Evolutionary conservation across 2,113 vertebrate genomes (phyloP).

Genomic region (Carassius carassius): DNA sequence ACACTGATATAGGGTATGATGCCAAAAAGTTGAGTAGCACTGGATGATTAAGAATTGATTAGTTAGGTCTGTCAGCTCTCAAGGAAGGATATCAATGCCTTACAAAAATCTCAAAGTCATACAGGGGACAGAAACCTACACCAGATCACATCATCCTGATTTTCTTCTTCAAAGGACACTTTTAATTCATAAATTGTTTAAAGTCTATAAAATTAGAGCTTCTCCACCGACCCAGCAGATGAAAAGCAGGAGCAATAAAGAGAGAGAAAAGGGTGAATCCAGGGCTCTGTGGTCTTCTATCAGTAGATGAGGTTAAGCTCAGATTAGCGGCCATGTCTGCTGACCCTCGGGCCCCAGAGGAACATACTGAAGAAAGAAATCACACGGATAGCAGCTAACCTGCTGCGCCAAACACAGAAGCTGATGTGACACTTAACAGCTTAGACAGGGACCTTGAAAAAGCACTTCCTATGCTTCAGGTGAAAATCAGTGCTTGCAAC

Average conservation of each 20-base stretch:
- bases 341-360: slow-evolving; percentile 36
- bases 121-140: background rate
- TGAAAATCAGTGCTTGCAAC: background rate
- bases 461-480: slow-evolving; percentile 6
- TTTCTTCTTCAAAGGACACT: background rate
- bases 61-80: background rate
- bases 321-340: slow-evolving; percentile 58
- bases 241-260: slow-evolving; percentile 49
- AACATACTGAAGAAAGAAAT: slow-evolving; percentile 1
- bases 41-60: background rate
- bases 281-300: slow-evolving; percentile 40
- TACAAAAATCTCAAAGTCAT: background rate
- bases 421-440: background rate
- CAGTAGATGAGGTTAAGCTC: slow-evolving; percentile 56
- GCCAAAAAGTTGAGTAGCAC: background rate
- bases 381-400: slow-evolving; percentile 3
- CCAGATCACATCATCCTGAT: background rate
- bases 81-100: background rate
- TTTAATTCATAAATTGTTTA: background rate
- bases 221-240: background rate
- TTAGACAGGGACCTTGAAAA: slow-evolving; percentile 3
- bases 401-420: background rate
- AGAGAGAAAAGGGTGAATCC: slow-evolving; percentile 40
- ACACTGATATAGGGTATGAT: background rate
- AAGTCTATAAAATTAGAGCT: slow-evolving; percentile 6